Evolutionary conservation across 2,113 vertebrate species (phyloP).

Genomic region (Toxostoma redivivum): DNA sequence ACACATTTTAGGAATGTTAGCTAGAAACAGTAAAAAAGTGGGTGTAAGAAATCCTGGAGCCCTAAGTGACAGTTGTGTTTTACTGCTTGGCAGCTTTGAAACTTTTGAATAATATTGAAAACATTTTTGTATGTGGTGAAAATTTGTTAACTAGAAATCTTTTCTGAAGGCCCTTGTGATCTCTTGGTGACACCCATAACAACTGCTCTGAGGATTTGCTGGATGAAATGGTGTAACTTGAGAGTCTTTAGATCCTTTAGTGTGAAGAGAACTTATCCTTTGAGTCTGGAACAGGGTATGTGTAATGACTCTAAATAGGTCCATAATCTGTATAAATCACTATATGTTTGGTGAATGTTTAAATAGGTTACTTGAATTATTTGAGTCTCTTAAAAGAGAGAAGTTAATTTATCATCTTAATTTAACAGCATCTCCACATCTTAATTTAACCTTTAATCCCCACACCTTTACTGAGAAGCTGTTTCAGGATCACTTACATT

Average conservation of each 20-base stretch:
- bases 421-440: background rate
- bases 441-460: background rate
- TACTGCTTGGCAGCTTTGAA: background rate
- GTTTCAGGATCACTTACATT: constrained; percentile 20
- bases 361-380: background rate
- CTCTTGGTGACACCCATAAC: background rate
- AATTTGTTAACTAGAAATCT: background rate
- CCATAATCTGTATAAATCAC: background rate
- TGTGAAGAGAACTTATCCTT: background rate
- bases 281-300: background rate
- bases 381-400: background rate
- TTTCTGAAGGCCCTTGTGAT: background rate
- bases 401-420: background rate
- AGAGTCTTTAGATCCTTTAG: background rate
- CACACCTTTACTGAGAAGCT: background rate
- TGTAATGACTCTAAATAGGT: background rate
- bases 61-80: background rate
- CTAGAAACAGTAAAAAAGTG: background rate
- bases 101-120: background rate
- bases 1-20: constrained; percentile 11
- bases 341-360: background rate
- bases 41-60: background rate
- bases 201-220: background rate
- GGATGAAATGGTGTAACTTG: background rate
- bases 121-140: background rate